Evolutionary conservation across 2,888 invertebrate species (phyloP), one percentile per base, ranked within the genome.

Genomic region (Pristionchus japonicus): DNA sequence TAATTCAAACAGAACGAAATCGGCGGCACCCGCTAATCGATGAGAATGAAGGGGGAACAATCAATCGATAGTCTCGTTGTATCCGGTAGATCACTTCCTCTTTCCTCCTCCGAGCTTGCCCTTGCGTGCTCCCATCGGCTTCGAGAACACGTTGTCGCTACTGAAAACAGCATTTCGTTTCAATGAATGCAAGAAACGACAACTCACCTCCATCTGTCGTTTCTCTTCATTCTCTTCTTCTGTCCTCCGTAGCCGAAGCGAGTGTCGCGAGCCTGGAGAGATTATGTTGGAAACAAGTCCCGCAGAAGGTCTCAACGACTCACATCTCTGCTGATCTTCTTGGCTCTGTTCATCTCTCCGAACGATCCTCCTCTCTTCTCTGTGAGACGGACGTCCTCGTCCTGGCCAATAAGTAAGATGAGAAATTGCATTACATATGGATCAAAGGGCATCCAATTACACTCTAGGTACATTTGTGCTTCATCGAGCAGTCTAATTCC

Each of bases 171-270:
- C 6, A 31, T 31, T 27, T 13, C 27, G 27, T 27, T 64, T 61
- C 2, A 64, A 64, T 9, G 15, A 70, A 13, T 4, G 11, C 15
- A 17, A 31, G 11, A 70, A 49, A 57, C 34, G 20, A 13, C 3
- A 82, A 9, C 70, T 31, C 34, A 47, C 80, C 80, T 82, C 27
- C 49, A 47, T 82, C 96, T 96, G 0, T 97, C 97, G 94, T 99
- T 99, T 80, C 96, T 95, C 95, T 99, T 99, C 0, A 96, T 96
- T 0, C 98, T 97, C 93, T 97, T 97, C 95, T 99, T 99, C 95
- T 97, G 97, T 0, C 98, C 98, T 52, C 99, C 98, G 95, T 97
- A 98, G 0, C 99, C 98, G 95, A 97, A 99, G 95, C 97, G 98
- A 88, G 96, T 96, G 94, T 98, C 96, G 94, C 97, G 97, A 93